Evolutionary conservation across 2,113 vertebrate genomes (phyloP).

Genomic region (Oophaga pumilio): DNA sequence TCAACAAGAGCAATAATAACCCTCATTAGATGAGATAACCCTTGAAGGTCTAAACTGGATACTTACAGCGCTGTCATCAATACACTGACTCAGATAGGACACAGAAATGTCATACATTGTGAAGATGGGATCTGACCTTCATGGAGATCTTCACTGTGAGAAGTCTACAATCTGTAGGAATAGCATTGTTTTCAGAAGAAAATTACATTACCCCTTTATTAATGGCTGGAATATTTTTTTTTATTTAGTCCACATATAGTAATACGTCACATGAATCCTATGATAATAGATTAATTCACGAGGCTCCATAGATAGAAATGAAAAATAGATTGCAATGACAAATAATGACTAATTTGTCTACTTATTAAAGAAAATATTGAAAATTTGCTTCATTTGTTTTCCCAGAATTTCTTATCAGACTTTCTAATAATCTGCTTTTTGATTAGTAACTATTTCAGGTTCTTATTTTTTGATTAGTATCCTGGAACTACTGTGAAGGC

Average conservation of each 20-base stretch:
- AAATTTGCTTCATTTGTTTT: too few species aligned
- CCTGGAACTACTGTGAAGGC: too few species aligned
- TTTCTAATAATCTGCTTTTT: too few species aligned
- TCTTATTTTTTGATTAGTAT: too few species aligned
- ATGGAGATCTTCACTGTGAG: background rate
- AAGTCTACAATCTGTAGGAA: background rate
- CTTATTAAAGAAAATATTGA: too few species aligned
- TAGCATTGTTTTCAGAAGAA: background rate
- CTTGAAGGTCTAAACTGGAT: background rate
- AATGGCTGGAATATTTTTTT: background rate
- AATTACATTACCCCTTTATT: background rate
- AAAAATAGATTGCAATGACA: too few species aligned
- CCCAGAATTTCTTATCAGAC: too few species aligned
- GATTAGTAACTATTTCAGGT: too few species aligned
- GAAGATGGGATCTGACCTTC: background rate
- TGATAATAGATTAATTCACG: too few species aligned
- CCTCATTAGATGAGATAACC: constrained; percentile 1
- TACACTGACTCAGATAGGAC: background rate
- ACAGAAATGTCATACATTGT: background rate
- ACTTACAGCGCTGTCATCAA: background rate
- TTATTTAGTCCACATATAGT: background rate
- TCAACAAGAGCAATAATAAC: background rate
- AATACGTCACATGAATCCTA: background rate
- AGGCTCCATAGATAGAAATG: too few species aligned
- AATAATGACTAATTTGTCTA: too few species aligned